Evolutionary conservation across 2,888 invertebrate species (phyloP).

Genomic region (Cepaea hortensis): DNA sequence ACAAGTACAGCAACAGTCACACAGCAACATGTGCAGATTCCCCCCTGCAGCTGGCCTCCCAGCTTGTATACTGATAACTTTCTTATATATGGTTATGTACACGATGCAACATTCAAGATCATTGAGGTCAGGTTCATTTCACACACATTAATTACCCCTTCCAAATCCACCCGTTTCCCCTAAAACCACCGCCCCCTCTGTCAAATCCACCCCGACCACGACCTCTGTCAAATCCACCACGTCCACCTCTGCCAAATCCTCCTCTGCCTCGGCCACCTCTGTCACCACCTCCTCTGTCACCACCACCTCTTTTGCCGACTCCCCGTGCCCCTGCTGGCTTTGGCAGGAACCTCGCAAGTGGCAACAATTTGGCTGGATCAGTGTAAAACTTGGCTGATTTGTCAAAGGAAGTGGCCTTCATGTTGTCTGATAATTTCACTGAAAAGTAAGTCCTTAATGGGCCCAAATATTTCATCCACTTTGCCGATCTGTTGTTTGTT

Average conservation of each 20-base stretch:
- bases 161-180: background rate
- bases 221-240: constrained; percentile 65
- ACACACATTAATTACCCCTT: background rate
- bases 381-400: constrained; percentile 90
- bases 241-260: constrained; percentile 62
- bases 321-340: constrained; percentile 78
- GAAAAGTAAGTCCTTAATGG: constrained; percentile 90
- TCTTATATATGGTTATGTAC: too few species aligned
- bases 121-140: background rate
- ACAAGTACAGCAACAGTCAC: background rate
- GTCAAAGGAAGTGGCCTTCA: constrained; percentile 93
- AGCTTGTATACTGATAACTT: too few species aligned
- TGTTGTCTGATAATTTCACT: constrained; percentile 92
- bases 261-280: constrained; percentile 55
- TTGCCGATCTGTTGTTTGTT: constrained; percentile 98
- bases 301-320: constrained; percentile 65
- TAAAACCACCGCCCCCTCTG: constrained; percentile 22
- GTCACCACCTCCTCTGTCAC: constrained; percentile 69
- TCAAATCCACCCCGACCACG: constrained; percentile 61
- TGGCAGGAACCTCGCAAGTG: constrained; percentile 90
- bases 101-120: too few species aligned
- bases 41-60: too few species aligned
- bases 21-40: too few species aligned
- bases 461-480: constrained; percentile 99
- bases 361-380: constrained; percentile 94